phyloP scores from a whole-genome alignment of 1,140 invertebrate species.

The Tetramorium alpestre region DNA sequence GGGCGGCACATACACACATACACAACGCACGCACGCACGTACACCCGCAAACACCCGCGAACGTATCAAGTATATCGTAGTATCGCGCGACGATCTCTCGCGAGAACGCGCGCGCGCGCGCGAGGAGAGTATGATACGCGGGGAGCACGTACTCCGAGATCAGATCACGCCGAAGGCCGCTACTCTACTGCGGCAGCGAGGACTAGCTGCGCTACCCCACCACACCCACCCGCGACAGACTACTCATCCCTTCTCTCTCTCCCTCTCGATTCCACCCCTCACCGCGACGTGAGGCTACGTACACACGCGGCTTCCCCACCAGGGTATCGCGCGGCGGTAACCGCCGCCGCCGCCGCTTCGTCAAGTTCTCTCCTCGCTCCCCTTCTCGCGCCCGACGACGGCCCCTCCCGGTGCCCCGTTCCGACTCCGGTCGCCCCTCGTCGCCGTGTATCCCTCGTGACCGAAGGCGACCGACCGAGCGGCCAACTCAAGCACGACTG shows the following conservation, averaged over 20 bases:
- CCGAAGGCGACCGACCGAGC: slow-evolving; percentile 69
- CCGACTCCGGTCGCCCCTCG: background rate
- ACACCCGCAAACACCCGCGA: background rate
- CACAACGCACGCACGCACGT: slow-evolving; percentile 40
- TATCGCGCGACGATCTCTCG: background rate
- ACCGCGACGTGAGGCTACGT: background rate
- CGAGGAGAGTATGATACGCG: background rate
- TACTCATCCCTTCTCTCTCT: slow-evolving; percentile 50
- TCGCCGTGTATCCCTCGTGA: slow-evolving; percentile 53
- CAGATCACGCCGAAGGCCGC: slow-evolving; percentile 82
- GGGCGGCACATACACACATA: background rate
- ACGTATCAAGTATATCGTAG: background rate
- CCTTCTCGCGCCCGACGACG: background rate
- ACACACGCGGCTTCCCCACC: slow-evolving; percentile 17
- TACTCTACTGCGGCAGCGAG: slow-evolving; percentile 83
- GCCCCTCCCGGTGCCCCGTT: background rate
- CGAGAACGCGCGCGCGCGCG: slow-evolving; percentile 20
- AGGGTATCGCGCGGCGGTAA: slow-evolving; percentile 22
- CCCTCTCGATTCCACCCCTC: slow-evolving; percentile 1
- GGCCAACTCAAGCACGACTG: slow-evolving; percentile 78
- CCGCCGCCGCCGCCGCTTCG: slow-evolving; percentile 29
- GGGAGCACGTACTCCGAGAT: slow-evolving; percentile 53
- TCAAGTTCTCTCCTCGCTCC: slow-evolving; percentile 25
- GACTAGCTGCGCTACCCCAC: slow-evolving; percentile 73
- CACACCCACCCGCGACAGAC: slow-evolving; percentile 56